Conservation (phyloP, 2,888 invertebrate genomes). For the Biston betularia region DNA sequence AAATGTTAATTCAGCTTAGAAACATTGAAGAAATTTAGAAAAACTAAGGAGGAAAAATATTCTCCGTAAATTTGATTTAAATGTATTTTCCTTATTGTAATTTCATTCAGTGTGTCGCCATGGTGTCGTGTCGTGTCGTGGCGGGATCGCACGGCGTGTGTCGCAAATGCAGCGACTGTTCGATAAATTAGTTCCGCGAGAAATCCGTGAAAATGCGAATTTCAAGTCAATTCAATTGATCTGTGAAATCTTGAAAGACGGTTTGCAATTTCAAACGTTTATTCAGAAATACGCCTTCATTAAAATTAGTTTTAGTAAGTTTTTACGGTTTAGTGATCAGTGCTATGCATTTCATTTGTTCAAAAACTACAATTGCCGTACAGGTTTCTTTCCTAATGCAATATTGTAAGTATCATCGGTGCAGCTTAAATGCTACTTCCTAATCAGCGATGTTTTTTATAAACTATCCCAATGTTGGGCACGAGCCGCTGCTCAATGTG, state of each 20-base stretch:
- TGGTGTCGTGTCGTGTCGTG: slow-evolving; percentile 32
- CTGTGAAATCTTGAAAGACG: slow-evolving; percentile 35
- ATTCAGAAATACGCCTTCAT: neutral
- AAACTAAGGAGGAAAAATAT: no score
- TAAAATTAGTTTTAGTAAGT: neutral
- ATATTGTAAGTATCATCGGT: no score
- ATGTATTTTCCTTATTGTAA: neutral
- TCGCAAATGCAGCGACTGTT: slow-evolving; percentile 33
- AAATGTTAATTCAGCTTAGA: no score
- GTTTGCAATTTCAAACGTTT: slow-evolving; percentile 3
- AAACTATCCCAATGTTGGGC: no score
- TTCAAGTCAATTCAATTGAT: slow-evolving; percentile 38
- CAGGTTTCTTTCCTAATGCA: no score
- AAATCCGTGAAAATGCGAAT: slow-evolving; percentile 42
- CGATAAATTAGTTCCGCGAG: slow-evolving; percentile 43
- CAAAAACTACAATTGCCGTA: no score
- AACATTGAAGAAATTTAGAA: no score
- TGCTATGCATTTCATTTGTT: no score
- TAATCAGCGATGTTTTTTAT: no score
- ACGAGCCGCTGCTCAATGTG: no score
- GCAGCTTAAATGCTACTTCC: no score
- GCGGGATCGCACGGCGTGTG: slow-evolving; percentile 33
- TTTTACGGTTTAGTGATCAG: neutral
- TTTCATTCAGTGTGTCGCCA: slow-evolving; percentile 15
- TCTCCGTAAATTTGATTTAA: neutral